Evolutionary conservation across 2,888 invertebrate genomes (phyloP).

Genomic region (Baronia brevicornis): DNA sequence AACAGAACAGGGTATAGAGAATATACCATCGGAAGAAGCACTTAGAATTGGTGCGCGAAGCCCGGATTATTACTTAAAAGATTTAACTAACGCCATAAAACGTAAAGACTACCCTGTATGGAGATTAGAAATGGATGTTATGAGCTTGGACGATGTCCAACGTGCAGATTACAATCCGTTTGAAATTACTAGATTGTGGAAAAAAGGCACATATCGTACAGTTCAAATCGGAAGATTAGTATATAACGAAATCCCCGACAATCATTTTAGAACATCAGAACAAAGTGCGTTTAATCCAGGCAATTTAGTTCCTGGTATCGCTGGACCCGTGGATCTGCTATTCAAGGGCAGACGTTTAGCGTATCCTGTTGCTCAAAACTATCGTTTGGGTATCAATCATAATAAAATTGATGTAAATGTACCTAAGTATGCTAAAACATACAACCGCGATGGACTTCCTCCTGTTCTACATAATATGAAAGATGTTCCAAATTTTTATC

Average conservation of each 20-base stretch:
- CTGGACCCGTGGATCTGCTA: conserved; percentile 1
- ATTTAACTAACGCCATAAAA: conserved; percentile 87
- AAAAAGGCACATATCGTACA: conserved; percentile 84
- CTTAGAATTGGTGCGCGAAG: conserved; percentile 77
- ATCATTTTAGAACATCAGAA: conserved; percentile 33
- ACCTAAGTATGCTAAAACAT: conserved; percentile 15
- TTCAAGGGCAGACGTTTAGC: conserved; percentile 5
- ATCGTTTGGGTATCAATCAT: conserved; percentile 20
- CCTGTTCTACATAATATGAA: conserved; percentile 81
- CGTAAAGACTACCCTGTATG: conserved; percentile 42
- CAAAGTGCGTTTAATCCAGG: conserved; percentile 6
- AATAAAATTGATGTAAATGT: conserved; percentile 19
- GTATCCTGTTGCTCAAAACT: conserved; percentile 15
- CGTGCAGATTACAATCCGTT: conserved; percentile 86
- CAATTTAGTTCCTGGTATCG: conserved; percentile 3
- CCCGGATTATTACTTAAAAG: conserved; percentile 87
- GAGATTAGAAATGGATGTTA: conserved; percentile 5
- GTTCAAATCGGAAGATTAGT: conserved; percentile 87
- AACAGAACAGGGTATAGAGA: conserved; percentile 88
- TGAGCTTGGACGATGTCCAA: conserved; percentile 77
- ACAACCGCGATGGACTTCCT: conserved; percentile 65
- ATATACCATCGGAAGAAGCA: conserved; percentile 78
- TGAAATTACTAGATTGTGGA: conserved; percentile 91
- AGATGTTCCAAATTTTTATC: conserved; percentile 91
- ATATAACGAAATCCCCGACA: conserved; percentile 86